Base-by-base conservation (phyloP, 2,113 vertebrate species). In the Antigone vipio region DNA sequence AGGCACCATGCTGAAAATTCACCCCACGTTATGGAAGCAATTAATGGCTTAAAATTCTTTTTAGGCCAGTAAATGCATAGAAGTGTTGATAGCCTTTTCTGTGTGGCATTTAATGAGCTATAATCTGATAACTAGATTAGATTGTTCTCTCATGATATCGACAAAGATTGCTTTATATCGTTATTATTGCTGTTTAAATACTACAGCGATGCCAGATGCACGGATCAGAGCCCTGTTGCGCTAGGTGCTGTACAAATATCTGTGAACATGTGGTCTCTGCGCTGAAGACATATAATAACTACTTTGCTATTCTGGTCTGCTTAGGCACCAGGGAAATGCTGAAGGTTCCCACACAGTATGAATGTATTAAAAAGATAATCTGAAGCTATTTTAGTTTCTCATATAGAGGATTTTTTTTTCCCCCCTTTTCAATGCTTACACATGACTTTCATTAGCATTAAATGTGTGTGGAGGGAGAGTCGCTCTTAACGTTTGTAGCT, bases 351-450 rank as follows among this genome's bases (percentile, higher is more conserved):
- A 98, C 96, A 97, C 95, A 96, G 96, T 97, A 97, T 97, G 97
- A 97, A 97, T 97, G 95, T 98, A 97, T 97, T 98, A 98, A 96
- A 97, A 97, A 98, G 96, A 98, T 96, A 97, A 97, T 97, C 96
- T 97, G 96, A 96, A 96, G 95, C 97, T 98, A 97, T 97, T 97
- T 98, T 96, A 72, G 96, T 97, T 97, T 93, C 89, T 97, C 88
- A 96, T 92, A 97, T 93, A 97, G 92, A 92, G 91, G 77, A 63
- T 76, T 94, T 95, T 95, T 92, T 85, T 77, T 83, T 80, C 58
- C 6, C 5, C 23, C 80, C 67, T 89, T 97, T 96, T 96, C 85
- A 94, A 60, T 95, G 91, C 91, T 96, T 96, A 95, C 96, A 97
- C 96, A 97, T 95, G 96, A 97, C 95, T 97, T 95, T 96, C 95